Evolutionary conservation across 1,140 invertebrate genomes (phyloP), one percentile per base, ranked within the genome.

Genomic region (Portunus trituberculatus): DNA sequence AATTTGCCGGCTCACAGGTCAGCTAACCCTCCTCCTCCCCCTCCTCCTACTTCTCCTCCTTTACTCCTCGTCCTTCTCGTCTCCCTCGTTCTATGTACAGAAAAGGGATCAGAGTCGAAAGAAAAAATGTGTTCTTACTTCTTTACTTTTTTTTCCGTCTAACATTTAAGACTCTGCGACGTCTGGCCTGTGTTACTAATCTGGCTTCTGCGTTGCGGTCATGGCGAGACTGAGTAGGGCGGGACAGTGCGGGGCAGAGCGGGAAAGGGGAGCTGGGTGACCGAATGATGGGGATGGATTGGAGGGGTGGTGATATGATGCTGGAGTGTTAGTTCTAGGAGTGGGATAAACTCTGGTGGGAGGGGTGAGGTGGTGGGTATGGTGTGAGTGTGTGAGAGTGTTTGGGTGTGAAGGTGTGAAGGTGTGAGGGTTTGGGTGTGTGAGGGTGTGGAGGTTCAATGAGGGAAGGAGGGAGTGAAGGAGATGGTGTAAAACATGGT

Each of bases 11-110:
- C 12, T 20, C 52, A 86, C 32, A 31, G 84, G 45, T 89, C 45
- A 89, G 14, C 83, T 59, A 29, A 28, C 91, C 28, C 91, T 92
- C 90, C 45, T 67, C 48, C 76, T 93, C 76, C 46, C 29, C 48
- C 92, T 93, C 92, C 83, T 45, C 67, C 84, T 93, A 25, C 45
- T 67, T 84, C 92, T 84, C 92, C 84, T 39, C 45, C 76, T 93
- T 83, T 93, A 4, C 46, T 39, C 45, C n/a, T 88, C 20, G 4
- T 32, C n/a, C 84, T 86, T 86, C 32, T 39, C 32, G 28, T 86
- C 12, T 28, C 16, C 10, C 84, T 86, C n/a, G 0, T 88, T 28
- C 32, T 45, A 46, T 32, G 45, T 32, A 46, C 28, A 20, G 20
- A 12, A 76, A n/a, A n/a, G 20, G 16, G n/a, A 1, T n/a, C 20